Base-by-base conservation (phyloP, 1,140 invertebrate genomes). In the Drosophila elegans region DNA sequence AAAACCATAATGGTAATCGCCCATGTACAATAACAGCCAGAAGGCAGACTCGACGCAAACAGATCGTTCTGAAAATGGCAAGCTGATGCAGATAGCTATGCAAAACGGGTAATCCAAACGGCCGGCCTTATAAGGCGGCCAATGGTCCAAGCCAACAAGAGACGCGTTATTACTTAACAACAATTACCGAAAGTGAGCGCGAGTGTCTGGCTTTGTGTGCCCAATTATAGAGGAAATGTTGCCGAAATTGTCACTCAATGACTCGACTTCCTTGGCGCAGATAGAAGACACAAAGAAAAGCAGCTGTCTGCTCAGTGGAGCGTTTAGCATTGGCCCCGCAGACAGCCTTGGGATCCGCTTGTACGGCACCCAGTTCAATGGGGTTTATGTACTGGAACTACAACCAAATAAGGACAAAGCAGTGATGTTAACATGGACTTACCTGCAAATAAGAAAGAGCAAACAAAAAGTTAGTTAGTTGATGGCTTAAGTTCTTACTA, bases 1-100 rank as follows among this genome's bases (percentile, higher is more conserved):
- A 32, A 61, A 48, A 21, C 69, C 73, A 76, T 75, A 76, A 76
- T 75, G 72, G 72, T 66, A 75, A 75, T 75, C 60, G 73, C 73
- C 72, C 73, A 67, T 76, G 61, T 52, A 56, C 73, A 53, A 56
- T 44, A 64, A 48, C 44, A 41, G 60, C 72, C 52, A 45, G 39
- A 49, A 57, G 63, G 49, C 48, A 69, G 48, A 32, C 42, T 45
- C 16, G 67, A 69, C 67, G 67, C 42, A 69, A 69, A 71, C 64
- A 64, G 64, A 71, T 56, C 44, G 64, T 71, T 71, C 67, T 71
- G 66, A 51, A 71, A 71, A 69, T 71, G 67, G 67, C 64, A 71
- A 71, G 45, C 66, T 36, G 68, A 63, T 52, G 55, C 25, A 52
- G 49, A 74, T 48, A 54, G 41, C 11, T 52, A 74, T 62, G 68